Evolutionary conservation across 2,888 invertebrate genomes (phyloP).

Genomic region (Cephonodes hylas): DNA sequence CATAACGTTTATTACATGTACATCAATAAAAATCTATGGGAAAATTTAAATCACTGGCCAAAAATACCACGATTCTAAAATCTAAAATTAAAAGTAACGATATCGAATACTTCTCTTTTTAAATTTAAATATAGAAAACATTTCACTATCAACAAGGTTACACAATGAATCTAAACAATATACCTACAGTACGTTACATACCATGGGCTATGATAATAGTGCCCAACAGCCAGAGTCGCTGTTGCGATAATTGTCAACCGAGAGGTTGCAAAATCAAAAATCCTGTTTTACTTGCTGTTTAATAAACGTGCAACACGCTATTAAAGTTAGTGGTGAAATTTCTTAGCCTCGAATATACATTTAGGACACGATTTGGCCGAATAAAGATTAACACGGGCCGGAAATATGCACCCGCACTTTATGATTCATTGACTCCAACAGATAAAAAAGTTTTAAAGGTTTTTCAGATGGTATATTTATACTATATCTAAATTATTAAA

Average conservation of each 20-base stretch:
- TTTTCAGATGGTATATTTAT: no score
- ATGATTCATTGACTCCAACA: no score
- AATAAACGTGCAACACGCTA: not conserved
- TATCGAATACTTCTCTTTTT: no score
- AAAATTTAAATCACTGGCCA: no score
- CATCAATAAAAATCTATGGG: no score
- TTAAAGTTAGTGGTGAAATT: conserved; percentile 8
- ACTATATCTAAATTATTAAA: no score
- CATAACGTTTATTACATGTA: no score
- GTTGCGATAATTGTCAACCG: conserved; percentile 5
- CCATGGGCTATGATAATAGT: not conserved
- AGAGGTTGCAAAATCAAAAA: conserved; percentile 4
- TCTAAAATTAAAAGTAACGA: no score
- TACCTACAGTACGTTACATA: not conserved
- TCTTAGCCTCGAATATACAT: not conserved
- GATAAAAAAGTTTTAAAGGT: no score
- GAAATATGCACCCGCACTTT: no score
- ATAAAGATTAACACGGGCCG: not conserved
- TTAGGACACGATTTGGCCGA: not conserved
- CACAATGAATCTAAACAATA: not conserved
- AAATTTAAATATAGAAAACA: not conserved
- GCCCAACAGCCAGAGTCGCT: not conserved
- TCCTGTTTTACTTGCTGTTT: conserved; percentile 6
- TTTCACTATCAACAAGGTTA: not conserved
- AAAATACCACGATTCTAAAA: no score